Conservation (phyloP, 1,140 invertebrate genomes). For the Bicyclus anynana region DNA sequence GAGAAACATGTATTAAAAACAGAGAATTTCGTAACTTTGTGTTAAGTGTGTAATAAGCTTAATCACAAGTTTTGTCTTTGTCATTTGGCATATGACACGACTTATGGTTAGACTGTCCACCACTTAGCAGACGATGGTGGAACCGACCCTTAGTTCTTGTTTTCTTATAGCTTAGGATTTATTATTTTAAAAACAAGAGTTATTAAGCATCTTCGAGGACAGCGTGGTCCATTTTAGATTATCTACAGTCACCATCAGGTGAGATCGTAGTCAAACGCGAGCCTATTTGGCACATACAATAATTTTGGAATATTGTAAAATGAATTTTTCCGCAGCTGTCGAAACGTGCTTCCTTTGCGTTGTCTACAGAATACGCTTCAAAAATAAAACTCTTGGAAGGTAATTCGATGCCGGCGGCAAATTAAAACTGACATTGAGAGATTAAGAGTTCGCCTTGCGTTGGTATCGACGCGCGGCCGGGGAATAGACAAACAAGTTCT, state of each 20-base stretch:
- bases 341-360: constrained; percentile 60
- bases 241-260: background rate
- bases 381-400: constrained; percentile 69
- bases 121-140: too few species aligned
- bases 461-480: constrained; percentile 36
- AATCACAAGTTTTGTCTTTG: too few species aligned
- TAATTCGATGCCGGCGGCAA: constrained; percentile 67
- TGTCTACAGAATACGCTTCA: constrained; percentile 43
- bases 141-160: too few species aligned
- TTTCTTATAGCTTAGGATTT: too few species aligned
- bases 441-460: constrained; percentile 61
- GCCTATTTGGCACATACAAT: background rate
- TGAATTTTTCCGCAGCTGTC: constrained; percentile 39
- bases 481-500: constrained; percentile 44
- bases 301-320: background rate
- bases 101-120: too few species aligned
- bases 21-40: too few species aligned
- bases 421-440: constrained; percentile 74
- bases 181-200: too few species aligned
- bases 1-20: too few species aligned
- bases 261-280: background rate
- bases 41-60: too few species aligned
- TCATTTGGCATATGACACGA: too few species aligned
- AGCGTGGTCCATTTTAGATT: too few species aligned
- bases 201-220: too few species aligned